phyloP scores from a whole-genome alignment of 2,888 invertebrate genomes.

The Heliconius aoede region DNA sequence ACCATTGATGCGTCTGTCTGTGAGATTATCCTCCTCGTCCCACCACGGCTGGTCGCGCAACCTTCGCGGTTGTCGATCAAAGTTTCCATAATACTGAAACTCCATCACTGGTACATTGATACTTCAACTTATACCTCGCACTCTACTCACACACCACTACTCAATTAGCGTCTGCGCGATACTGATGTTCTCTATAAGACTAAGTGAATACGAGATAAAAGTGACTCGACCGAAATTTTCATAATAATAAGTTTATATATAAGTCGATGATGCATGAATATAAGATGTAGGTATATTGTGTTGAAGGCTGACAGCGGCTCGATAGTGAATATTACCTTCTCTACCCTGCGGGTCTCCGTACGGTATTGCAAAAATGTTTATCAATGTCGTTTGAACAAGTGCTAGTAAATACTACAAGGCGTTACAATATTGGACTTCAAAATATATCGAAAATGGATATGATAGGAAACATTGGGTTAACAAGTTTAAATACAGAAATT shows the following conservation, averaged over 20 bases:
- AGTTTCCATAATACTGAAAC: constrained; percentile 77
- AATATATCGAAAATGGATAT: constrained; percentile 38
- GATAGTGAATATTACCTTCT: constrained; percentile 30
- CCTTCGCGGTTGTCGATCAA: constrained; percentile 65
- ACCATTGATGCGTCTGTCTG: constrained; percentile 75
- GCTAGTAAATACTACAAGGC: constrained; percentile 58
- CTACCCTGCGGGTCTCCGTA: constrained; percentile 27
- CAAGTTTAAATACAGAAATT: too few species aligned
- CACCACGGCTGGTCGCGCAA: constrained; percentile 74
- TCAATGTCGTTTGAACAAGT: constrained; percentile 54
- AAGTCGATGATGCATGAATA: constrained; percentile 31
- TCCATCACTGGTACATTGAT: constrained; percentile 63
- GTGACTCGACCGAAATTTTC: constrained; percentile 60
- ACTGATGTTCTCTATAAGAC: constrained; percentile 70
- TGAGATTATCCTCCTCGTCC: constrained; percentile 78
- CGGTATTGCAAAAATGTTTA: constrained; percentile 38
- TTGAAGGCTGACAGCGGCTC: constrained; percentile 27
- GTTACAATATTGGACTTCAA: constrained; percentile 52
- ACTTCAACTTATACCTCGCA: constrained; percentile 35
- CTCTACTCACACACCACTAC: constrained; percentile 58
- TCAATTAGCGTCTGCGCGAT: constrained; percentile 64
- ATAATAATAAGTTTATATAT: constrained; percentile 53
- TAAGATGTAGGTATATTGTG: constrained; percentile 16
- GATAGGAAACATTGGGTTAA: too few species aligned
- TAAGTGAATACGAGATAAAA: constrained; percentile 72